A percentile compares a stretch with the other conserved stretches of the same genome.
Evolutionary conservation across 2,888 invertebrate genomes (phyloP).

Genomic region (Tipula lateralis): DNA sequence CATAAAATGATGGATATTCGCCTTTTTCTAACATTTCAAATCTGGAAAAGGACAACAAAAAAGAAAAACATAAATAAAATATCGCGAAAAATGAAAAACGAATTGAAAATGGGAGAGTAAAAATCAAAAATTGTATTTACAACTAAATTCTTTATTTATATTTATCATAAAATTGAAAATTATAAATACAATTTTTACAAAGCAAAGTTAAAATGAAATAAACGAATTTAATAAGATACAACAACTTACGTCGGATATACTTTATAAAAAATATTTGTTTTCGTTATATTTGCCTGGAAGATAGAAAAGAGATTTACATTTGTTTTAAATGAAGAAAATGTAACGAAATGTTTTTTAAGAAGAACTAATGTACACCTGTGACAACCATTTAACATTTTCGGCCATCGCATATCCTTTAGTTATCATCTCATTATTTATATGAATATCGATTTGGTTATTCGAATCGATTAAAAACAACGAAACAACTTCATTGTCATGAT

Average conservation of each 20-base stretch:
- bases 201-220: not conserved
- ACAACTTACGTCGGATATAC: slow-evolving; percentile 27
- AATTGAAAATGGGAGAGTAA: not conserved
- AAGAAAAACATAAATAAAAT: not conserved
- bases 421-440: slow-evolving; percentile 38
- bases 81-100: not conserved
- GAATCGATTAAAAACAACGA: slow-evolving; percentile 42
- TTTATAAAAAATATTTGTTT: slow-evolving; percentile 7
- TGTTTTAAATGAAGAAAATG: not conserved
- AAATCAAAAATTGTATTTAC: slow-evolving; percentile 7
- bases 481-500: slow-evolving; percentile 38
- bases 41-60: slow-evolving; percentile 31
- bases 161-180: not conserved
- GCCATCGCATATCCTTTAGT: slow-evolving; percentile 38
- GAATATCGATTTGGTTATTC: slow-evolving; percentile 36
- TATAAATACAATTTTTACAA: slow-evolving; percentile 27
- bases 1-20: slow-evolving; percentile 40
- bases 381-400: slow-evolving; percentile 36
- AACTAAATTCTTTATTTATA: not conserved
- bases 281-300: not conserved
- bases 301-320: not conserved
- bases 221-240: not conserved
- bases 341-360: not conserved
- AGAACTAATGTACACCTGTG: not conserved
- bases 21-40: slow-evolving; percentile 42